These are phyloP conservation scores for Amaurobius ferox DNA, from an alignment of 2,888 invertebrate species.

Conservation along the genomic window DNA sequence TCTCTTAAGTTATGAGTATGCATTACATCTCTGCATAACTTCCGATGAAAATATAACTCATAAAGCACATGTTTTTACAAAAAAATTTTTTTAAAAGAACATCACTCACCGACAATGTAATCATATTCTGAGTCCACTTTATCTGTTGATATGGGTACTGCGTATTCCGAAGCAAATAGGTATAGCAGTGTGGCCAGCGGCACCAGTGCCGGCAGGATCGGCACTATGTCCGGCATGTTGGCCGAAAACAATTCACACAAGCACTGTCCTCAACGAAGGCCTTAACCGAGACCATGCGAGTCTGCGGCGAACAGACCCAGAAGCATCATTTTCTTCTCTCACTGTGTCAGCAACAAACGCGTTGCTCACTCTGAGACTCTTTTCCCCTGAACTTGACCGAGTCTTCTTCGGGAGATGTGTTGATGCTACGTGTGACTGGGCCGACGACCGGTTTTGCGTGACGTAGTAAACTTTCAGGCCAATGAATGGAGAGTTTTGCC, in stretches of 20 bases:
- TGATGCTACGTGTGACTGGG: constrained; percentile 48
- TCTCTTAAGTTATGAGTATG: too few relatives aligned
- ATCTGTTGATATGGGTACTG: constrained; percentile 73
- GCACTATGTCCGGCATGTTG: constrained; percentile 63
- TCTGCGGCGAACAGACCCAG: neutral
- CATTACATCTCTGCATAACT: too few relatives aligned
- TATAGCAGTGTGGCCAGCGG: constrained; percentile 74
- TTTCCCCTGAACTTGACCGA: constrained; percentile 69
- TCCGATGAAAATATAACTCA: too few relatives aligned
- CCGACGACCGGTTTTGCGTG: constrained; percentile 68
- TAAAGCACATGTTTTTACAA: too few relatives aligned
- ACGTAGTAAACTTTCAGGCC: constrained; percentile 20
- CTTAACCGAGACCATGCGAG: neutral
- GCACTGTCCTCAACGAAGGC: neutral
- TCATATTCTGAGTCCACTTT: constrained; percentile 74
- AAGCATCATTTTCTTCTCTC: constrained; percentile 2
- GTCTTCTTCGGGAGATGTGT: constrained; percentile 29
- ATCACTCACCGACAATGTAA: constrained; percentile 74
- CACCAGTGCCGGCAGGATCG: constrained; percentile 72
- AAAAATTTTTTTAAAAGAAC: too few relatives aligned
- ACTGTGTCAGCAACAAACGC: neutral
- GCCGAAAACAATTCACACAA: neutral
- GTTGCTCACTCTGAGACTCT: neutral
- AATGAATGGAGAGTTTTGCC: constrained; percentile 13
- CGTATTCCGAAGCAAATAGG: constrained; percentile 74